Evolutionary conservation across 2,113 vertebrate genomes (phyloP), one percentile per base, ranked within the genome.

Genomic region (Sitta europaea): DNA sequence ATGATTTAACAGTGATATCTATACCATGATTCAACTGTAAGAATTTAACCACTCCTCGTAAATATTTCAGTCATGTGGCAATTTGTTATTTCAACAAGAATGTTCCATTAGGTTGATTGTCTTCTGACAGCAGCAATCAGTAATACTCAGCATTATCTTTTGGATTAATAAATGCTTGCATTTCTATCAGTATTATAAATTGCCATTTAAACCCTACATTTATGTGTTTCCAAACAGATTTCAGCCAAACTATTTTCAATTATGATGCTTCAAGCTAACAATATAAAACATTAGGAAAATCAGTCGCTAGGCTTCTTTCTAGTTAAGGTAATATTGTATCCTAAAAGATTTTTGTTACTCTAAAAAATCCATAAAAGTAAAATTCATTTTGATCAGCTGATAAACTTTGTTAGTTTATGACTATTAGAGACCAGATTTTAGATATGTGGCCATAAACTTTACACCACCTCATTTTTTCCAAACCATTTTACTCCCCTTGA

Each of bases 81-180:
- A 73, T 88, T 66, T 77, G 33, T 83, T 90, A 94, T 88, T 92
- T 94, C 71, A 90, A 90, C 71, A 93, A 90, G 45, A 88, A 76
- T 86, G 27, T 80, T 88, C 67, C 42, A 88, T 92, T 90, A 90
- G 35, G 54, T 79, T 8, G 1, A 92, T 93, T 95, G 59, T 94
- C 43, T 33, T 79, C 33, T 95, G 59, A 90, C 86, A 88, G 55
- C 40, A 94, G 23, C 35, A 75, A 92, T 90, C 82, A 76, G 27
- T 86, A 95, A 73, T 58, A 63, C 40, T 90, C 63, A 92, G 27
- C 48, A 74, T 80, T 95, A 57, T 86, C 59, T 92, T 63, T 62
- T 11, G 29, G 63, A 83, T 40, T 40, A 79, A 86, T 88, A 86
- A 84, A 92, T 77, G 47, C 28, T 18, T 67, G 5, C 21, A 10